Percentiles rank a stretch among this genome's conserved stretches.
Conservation (phyloP, 1,140 invertebrate genomes). For the Procambarus virginalis region DNA sequence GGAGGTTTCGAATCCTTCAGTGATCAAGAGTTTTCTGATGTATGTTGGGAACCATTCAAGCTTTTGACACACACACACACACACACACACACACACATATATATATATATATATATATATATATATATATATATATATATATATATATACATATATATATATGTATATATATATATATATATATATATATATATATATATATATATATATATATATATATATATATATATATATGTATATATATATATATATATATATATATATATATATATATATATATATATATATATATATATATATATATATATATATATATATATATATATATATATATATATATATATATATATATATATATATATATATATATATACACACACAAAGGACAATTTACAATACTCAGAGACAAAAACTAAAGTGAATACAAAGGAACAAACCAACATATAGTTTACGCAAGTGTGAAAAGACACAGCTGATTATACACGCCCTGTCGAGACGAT, state of each 20-base stretch:
- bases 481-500: too few relatives aligned
- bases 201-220: constrained; percentile 11
- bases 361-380: not conserved
- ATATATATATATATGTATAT: constrained; percentile 6
- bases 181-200: constrained; percentile 8
- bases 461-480: too few relatives aligned
- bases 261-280: not conserved
- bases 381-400: too few relatives aligned
- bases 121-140: not conserved
- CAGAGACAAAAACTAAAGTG: too few relatives aligned
- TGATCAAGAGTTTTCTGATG: too few relatives aligned
- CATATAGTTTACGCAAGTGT: too few relatives aligned
- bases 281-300: not conserved
- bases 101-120: not conserved
- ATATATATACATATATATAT: not conserved
- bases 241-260: constrained; percentile 1
- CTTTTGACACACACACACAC: too few relatives aligned
- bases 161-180: constrained; percentile 24
- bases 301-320: not conserved
- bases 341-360: not conserved
- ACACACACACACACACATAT: not conserved
- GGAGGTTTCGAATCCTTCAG: too few relatives aligned
- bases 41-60: too few relatives aligned
- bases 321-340: not conserved
- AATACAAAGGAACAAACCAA: too few relatives aligned